phyloP scores from a whole-genome alignment of 37 sponge, comb jelly and placozoan genomes.

The Tethya wilhelma region DNA sequence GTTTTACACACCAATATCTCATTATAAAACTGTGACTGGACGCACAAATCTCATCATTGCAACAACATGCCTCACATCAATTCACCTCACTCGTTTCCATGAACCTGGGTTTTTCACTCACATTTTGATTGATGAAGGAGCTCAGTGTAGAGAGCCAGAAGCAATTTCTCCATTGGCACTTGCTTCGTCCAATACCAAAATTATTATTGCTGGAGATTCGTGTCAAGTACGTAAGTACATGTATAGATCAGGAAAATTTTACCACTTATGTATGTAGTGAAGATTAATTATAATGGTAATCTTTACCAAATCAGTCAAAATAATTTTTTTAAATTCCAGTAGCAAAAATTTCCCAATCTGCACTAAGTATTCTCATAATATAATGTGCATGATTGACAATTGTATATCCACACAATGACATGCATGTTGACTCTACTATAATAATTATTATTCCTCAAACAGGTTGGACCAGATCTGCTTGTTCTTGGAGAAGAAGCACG shows the following conservation, averaged over 20 bases:
- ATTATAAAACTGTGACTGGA: background rate
- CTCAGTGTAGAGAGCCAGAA: conserved; percentile 76
- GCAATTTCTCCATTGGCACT: conserved; percentile 60
- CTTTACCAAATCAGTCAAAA: background rate
- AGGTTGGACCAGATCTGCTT: conserved; percentile 79
- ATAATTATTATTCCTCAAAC: background rate
- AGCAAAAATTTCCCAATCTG: no score
- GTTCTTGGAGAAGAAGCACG: conserved; percentile 71
- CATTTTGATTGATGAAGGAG: conserved; percentile 84
- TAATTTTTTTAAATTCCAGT: background rate
- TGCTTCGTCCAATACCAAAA: conserved; percentile 56
- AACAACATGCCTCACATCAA: conserved; percentile 55
- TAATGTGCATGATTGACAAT: no score
- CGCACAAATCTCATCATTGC: conserved; percentile 24
- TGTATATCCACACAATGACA: no score
- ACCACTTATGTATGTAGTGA: background rate
- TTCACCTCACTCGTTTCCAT: background rate
- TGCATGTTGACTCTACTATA: background rate
- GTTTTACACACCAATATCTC: background rate
- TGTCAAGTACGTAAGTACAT: conserved; percentile 50
- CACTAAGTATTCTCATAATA: no score
- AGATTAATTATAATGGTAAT: background rate
- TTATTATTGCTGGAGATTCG: conserved; percentile 81
- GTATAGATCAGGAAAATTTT: no score
- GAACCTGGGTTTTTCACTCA: conserved; percentile 69